Conservation (phyloP, 2,113 vertebrate genomes). For the Chauna torquata region DNA sequence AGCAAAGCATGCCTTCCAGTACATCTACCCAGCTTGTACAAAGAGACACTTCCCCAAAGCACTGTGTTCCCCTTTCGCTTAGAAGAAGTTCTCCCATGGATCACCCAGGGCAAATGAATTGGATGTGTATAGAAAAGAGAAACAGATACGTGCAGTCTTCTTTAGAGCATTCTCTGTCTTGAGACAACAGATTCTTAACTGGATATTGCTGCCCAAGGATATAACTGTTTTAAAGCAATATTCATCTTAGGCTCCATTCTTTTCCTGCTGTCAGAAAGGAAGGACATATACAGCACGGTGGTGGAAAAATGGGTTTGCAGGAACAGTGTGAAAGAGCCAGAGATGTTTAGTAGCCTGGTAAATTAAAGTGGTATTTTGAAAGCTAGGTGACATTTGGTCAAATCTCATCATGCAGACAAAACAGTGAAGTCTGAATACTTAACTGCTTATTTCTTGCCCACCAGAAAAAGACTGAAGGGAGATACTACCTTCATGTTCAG, state of each 20-base stretch:
- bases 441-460: neutral
- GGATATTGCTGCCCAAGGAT: neutral
- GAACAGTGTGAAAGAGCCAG: neutral
- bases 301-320: neutral
- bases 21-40: neutral
- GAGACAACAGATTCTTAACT: neutral
- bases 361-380: neutral
- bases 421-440: neutral
- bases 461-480: neutral
- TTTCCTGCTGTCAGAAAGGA: neutral
- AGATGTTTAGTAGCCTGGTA: neutral
- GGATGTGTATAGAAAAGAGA: neutral
- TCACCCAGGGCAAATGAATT: neutral
- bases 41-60: neutral
- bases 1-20: neutral
- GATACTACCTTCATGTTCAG: neutral
- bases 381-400: neutral
- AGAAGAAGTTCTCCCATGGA: neutral
- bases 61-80: rapidly evolving
- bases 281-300: neutral
- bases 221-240: neutral
- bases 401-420: neutral
- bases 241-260: neutral
- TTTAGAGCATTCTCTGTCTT: neutral
- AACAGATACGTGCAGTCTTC: neutral